Conservation (phyloP, 2,113 vertebrate genomes). For the Callorhinus ursinus region DNA sequence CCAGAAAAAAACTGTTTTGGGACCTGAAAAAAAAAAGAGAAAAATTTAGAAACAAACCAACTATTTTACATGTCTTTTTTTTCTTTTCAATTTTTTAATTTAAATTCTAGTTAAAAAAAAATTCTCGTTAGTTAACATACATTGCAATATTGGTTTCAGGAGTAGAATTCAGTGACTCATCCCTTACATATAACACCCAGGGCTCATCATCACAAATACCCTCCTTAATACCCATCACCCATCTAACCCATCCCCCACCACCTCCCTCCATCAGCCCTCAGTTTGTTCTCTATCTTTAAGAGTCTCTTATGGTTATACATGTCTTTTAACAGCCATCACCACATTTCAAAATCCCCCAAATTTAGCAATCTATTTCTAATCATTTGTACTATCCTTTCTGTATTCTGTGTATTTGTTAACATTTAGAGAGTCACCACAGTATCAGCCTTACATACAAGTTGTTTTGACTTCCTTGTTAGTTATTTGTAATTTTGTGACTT, state of each 20-base stretch:
- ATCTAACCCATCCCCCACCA: not conserved
- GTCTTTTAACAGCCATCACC: not conserved
- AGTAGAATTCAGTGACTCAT: not conserved
- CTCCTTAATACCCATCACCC: not conserved
- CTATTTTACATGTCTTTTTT: not conserved
- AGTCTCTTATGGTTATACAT: not conserved
- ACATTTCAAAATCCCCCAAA: constrained; percentile 23
- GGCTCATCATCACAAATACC: not conserved
- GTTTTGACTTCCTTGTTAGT: not conserved
- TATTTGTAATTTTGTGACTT: not conserved
- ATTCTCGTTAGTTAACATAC: not conserved
- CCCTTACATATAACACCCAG: not conserved
- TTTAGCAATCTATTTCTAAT: constrained; percentile 13
- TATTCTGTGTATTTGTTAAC: not conserved
- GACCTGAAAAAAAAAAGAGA: constrained; percentile 87
- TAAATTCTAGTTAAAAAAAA: not conserved
- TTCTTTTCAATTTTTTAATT: not conserved
- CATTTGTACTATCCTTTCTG: constrained; percentile 11
- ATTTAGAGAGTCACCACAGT: not conserved
- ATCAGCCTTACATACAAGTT: not conserved
- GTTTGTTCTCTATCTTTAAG: not conserved
- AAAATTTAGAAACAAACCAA: constrained; percentile 55
- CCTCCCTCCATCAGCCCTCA: not conserved
- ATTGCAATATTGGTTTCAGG: not conserved
- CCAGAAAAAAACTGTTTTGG: constrained; percentile 99